phyloP scores from a whole-genome alignment of 2,797 vertebrate species.

The Urocyon cinereoargenteus region DNA sequence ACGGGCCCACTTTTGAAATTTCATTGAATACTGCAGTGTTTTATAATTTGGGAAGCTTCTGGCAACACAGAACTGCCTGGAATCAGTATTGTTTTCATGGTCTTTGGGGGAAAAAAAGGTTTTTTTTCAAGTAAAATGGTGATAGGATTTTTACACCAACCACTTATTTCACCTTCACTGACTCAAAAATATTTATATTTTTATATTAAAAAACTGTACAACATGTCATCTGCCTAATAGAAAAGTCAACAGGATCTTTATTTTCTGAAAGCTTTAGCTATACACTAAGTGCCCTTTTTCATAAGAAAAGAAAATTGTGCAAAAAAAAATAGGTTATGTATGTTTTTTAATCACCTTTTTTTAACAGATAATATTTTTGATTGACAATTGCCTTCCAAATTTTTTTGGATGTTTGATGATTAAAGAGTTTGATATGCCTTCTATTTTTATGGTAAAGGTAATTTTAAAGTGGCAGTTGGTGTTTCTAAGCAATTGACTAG shows the following conservation, averaged over 20 bases:
- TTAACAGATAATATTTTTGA: conserved; percentile 73
- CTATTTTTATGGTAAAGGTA: conserved; percentile 79
- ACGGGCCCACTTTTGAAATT: conserved; percentile 93
- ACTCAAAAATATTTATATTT: conserved; percentile 77
- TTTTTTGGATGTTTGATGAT: conserved; percentile 47
- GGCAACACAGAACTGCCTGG: conserved; percentile 68
- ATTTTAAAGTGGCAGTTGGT: conserved; percentile 62
- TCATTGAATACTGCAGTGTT: conserved; percentile 44
- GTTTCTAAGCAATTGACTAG: conserved; percentile 74
- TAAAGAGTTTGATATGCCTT: conserved; percentile 76
- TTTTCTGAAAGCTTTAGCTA: conserved; percentile 73
- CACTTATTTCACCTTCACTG: conserved; percentile 65
- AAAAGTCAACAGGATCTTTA: conserved; percentile 70
- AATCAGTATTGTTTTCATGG: conserved; percentile 77
- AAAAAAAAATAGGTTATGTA: conserved; percentile 77
- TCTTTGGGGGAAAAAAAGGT: not conserved
- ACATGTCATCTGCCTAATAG: conserved; percentile 62
- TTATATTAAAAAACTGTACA: conserved; percentile 78
- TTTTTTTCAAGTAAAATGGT: conserved; percentile 55
- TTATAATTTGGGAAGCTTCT: conserved; percentile 73
- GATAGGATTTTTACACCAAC: conserved; percentile 46
- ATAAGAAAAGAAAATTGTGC: conserved; percentile 79
- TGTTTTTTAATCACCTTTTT: conserved; percentile 75
- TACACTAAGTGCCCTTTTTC: conserved; percentile 88
- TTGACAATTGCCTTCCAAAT: conserved; percentile 73